These are phyloP conservation scores for Carollia perspicillata DNA, from an alignment of 2,113 vertebrate species.

Conservation along the genomic window DNA sequence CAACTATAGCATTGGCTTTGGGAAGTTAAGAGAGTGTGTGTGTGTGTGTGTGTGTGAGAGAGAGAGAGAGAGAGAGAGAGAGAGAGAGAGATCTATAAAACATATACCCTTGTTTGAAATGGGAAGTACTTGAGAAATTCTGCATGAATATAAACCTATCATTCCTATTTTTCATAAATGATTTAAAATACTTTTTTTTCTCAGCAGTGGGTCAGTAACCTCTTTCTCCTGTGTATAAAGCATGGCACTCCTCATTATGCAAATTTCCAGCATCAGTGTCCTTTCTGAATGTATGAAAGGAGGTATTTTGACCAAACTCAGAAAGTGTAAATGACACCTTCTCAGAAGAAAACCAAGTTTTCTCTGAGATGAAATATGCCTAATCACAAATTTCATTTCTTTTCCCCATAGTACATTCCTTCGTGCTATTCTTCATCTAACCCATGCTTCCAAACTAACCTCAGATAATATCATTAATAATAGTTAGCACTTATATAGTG, in stretches of 20 bases:
- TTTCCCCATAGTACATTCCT: neutral
- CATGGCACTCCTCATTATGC: neutral
- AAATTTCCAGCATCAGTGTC: neutral
- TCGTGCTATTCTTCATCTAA: constrained; percentile 22
- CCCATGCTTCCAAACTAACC: constrained; percentile 13
- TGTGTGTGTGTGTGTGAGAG: neutral
- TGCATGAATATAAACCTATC: neutral
- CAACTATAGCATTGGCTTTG: neutral
- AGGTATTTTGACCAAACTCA: constrained; percentile 34
- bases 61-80: too few relatives aligned
- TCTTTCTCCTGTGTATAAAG: neutral
- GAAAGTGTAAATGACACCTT: constrained; percentile 17
- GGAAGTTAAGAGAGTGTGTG: too few relatives aligned
- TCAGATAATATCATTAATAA: constrained; percentile 39
- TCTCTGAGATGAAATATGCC: neutral
- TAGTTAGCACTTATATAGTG: neutral
- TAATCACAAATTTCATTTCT: constrained; percentile 29
- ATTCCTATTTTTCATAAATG: neutral
- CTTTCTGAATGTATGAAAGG: neutral
- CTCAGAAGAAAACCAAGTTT: constrained; percentile 22
- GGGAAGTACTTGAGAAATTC: neutral
- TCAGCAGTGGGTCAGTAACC: neutral
- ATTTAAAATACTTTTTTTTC: neutral
- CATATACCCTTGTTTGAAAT: neutral
- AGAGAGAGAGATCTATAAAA: neutral